Base-by-base conservation (phyloP, 1,140 invertebrate species). In the Babylonia areolata region DNA sequence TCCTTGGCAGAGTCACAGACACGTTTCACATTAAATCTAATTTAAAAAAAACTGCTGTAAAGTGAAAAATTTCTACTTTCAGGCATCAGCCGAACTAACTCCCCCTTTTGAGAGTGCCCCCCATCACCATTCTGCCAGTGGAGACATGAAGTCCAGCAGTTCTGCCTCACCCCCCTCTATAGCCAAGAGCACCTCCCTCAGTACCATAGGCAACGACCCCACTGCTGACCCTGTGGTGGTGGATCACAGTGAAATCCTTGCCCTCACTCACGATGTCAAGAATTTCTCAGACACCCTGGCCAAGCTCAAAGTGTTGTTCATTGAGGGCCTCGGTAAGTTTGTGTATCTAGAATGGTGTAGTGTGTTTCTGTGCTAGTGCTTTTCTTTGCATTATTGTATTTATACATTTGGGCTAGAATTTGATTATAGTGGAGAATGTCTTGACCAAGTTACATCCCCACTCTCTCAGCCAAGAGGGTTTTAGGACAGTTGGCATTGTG, bases 251-350 rank as follows among this genome's bases (percentile, higher is more conserved):
- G 95, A 95, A 86, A 95, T 95, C 54, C 92, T 95, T 28, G 93
- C 93, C n/a, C 93, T 95, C 28, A 95, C 95, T 0, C 94, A 95
- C 35, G 93, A 95, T 89, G 95, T 95, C 71, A 93, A 95, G 80
- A 93, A 90, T 42, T 95, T 95, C 90, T 95, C 95, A 85, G 95
- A 95, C 87, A 94, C 94, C 11, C 92, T 95, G 1, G 93, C 93
- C 35, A 94, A 93, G 85, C 93, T 95, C 0, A 94, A 94, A 87
- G 89, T 92, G 69, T 92, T 95, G 33, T 95, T 95, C 89, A 91
- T 93, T 73, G 93, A 94, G 35, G 93, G 94, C 40, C 91, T 91
- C 91, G 94, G 94, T 95, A 88, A 39, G 80, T 86, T 33, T 3
- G 0, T 9, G 46, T n/a, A n/a, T n/a, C n/a, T n/a, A n/a, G n/a